phyloP scores from a whole-genome alignment of 2,888 invertebrate genomes.

The Limnephilus marmoratus region DNA sequence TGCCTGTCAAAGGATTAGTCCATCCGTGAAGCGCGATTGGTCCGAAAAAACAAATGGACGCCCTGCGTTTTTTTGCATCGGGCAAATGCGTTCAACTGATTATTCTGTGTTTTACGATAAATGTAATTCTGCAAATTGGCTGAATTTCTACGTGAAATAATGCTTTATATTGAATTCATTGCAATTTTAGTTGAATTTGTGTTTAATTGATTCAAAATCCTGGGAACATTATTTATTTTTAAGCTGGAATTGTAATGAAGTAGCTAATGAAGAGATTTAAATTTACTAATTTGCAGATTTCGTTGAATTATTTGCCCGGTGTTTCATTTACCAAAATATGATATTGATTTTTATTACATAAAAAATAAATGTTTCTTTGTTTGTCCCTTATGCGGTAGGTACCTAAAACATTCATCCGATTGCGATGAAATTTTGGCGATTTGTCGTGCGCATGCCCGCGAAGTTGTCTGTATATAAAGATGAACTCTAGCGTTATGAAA shows the following conservation, averaged over 20 bases:
- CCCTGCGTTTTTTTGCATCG: background rate
- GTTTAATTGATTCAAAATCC: background rate
- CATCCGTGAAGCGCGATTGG: background rate
- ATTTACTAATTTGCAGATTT: background rate
- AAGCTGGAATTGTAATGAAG: background rate
- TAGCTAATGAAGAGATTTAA: background rate
- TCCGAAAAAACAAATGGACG: conserved; percentile 6
- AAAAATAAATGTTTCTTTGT: too few species aligned
- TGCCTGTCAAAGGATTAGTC: conserved; percentile 20
- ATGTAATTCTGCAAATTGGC: background rate
- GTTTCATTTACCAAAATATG: too few species aligned
- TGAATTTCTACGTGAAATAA: background rate
- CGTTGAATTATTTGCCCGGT: background rate
- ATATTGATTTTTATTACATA: too few species aligned
- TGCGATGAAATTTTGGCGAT: too few species aligned
- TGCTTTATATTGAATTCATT: background rate
- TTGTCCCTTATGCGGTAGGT: too few species aligned
- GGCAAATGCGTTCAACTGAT: background rate
- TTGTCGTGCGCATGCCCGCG: too few species aligned
- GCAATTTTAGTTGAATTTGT: background rate
- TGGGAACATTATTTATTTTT: background rate
- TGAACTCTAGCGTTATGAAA: too few species aligned
- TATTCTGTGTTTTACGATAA: background rate
- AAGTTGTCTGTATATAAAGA: too few species aligned
- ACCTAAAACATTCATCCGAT: too few species aligned